phyloP scores from a whole-genome alignment of 2,888 invertebrate genomes.

The Drosophila macrospina region DNA sequence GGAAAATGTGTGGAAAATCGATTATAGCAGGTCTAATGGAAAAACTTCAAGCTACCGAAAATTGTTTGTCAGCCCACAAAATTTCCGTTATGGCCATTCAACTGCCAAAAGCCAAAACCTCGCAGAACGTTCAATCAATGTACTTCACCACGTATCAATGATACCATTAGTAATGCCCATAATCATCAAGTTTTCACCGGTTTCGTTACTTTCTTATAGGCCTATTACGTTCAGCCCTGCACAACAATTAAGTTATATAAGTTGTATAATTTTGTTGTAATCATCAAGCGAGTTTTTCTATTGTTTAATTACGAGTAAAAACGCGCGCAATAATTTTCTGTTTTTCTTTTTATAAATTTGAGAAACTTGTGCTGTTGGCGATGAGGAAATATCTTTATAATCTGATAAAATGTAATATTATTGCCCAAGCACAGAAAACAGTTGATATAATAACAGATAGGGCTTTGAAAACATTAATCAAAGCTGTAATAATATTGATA shows the following conservation, averaged over 20 bases:
- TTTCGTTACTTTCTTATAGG: slow-evolving; percentile 15
- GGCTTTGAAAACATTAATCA: not conserved
- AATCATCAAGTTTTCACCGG: slow-evolving; percentile 1
- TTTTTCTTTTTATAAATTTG: slow-evolving; percentile 29
- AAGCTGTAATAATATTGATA: not conserved
- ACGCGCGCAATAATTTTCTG: slow-evolving; percentile 11
- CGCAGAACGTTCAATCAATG: slow-evolving; percentile 27
- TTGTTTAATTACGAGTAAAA: slow-evolving; percentile 62
- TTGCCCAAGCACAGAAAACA: not conserved
- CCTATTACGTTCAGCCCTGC: slow-evolving; percentile 23
- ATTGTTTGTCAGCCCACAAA: slow-evolving; percentile 46
- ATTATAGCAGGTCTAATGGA: slow-evolving; percentile 60
- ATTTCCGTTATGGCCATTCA: slow-evolving; percentile 21
- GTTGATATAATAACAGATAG: not conserved
- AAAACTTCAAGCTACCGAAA: slow-evolving; percentile 54
- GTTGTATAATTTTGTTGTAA: slow-evolving; percentile 35
- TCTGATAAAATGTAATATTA: slow-evolving; percentile 7
- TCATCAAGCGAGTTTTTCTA: slow-evolving; percentile 55
- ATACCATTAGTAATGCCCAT: slow-evolving; percentile 1
- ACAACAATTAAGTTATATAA: slow-evolving; percentile 56
- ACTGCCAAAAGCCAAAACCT: slow-evolving; percentile 3
- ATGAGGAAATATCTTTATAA: slow-evolving; percentile 54
- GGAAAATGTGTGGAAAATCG: slow-evolving; percentile 71
- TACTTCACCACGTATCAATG: slow-evolving; percentile 2
- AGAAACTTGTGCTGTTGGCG: slow-evolving; percentile 35